Evolutionary conservation across 2,888 invertebrate species (phyloP).

Genomic region (Cosmia trapezina): DNA sequence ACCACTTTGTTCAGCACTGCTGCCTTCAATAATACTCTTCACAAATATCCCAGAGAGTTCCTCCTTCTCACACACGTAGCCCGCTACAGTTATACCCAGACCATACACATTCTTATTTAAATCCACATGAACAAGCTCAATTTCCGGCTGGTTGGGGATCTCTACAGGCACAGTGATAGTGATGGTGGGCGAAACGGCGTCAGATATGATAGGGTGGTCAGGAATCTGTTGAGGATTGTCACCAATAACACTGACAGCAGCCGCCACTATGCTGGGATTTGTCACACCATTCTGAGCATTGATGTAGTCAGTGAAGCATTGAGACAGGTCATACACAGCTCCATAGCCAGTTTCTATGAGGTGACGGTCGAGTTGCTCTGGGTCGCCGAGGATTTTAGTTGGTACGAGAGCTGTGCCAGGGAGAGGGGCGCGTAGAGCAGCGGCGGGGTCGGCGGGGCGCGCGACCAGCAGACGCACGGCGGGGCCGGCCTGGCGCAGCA

Average conservation of each 20-base stretch:
- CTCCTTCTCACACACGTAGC: constrained; percentile 99
- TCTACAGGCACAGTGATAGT: constrained; percentile 88
- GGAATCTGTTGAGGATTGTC: constrained; percentile 85
- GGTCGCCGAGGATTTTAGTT: constrained; percentile 97
- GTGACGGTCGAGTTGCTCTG: constrained; percentile 96
- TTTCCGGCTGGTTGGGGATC: constrained; percentile 94
- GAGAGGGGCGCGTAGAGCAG: constrained; percentile 93
- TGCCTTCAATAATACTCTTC: constrained; percentile 99
- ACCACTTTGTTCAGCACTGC: constrained; percentile 97
- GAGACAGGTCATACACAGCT: constrained; percentile 89
- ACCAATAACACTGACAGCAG: constrained; percentile 86
- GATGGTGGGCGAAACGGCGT: constrained; percentile 84
- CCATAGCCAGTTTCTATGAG: constrained; percentile 94
- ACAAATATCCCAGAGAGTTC: constrained; percentile 99
- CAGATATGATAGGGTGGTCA: constrained; percentile 80
- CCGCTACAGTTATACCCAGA: constrained; percentile 98
- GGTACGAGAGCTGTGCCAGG: constrained; percentile 97
- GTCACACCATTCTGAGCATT: constrained; percentile 81
- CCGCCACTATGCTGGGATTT: constrained; percentile 79
- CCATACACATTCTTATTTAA: constrained; percentile 97
- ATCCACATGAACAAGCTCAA: constrained; percentile 97
- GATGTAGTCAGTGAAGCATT: constrained; percentile 83
- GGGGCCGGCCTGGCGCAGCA: constrained; percentile 94
- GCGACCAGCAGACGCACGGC: constrained; percentile 98
- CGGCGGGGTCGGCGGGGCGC: constrained; percentile 96